Base-by-base conservation (phyloP, 2,888 invertebrate genomes). In the Trachelus iudaicus region DNA sequence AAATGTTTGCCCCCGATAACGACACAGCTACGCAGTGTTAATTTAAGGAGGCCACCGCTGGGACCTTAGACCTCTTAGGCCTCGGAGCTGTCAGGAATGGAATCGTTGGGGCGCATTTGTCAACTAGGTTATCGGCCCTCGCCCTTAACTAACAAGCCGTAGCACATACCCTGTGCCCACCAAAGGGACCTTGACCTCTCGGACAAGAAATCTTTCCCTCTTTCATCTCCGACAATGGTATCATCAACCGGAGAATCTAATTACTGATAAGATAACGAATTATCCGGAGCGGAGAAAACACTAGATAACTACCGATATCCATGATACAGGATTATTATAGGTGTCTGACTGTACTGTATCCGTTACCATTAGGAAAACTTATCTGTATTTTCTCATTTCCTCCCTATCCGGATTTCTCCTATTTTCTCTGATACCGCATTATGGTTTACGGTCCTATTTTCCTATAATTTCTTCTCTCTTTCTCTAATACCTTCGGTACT, bases 1-100 rank as follows among this genome's bases (percentile, higher is more conserved):
- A 78, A 81, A 78, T 79, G 77, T 84, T 84, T 81, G 79, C 80
- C 79, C 56, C 80, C 75, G 81, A 80, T 81, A 80, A 83, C 81
- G 80, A 83, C 81, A 78, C 82, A 80, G 79, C 81, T 69, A 77
- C 75, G 75, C 56, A 56, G 74, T 69, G 69, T 77, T 82, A 84
- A 84, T 85, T 85, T 82, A 83, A 82, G 77, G 81, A 82, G 79
- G 81, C 77, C 81, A 82, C 78, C 30, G 73, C 56, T 15, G 34
- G 73, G 73, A 73, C 34, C 34, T 76, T 71, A 37, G 76, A 35
- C 76, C 31, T 69, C 34, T 33, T 30, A 73, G 31, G 9, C 23
- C 68, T 69, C 69, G n/a, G 75, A 75, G 69, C 68, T n/a, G 31
- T 11, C 34, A 11, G 56, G 56, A 40, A 33, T 15, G 69, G 74